These are phyloP conservation scores for Perca schrenkii DNA, from an alignment of 2,113 vertebrate genomes.

Conservation along the genomic window DNA sequence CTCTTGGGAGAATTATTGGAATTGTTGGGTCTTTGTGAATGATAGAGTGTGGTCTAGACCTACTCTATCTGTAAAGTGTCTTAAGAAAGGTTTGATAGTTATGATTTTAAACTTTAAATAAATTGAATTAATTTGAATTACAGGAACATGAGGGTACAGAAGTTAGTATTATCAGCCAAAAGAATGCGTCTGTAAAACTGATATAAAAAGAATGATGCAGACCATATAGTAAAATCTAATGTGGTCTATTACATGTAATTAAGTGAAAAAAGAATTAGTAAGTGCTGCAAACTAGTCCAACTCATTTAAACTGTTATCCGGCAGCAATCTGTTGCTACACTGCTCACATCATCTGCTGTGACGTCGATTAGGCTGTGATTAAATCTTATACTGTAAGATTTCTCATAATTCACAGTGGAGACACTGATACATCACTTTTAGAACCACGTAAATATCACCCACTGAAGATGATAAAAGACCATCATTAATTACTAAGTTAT, in stretches of 20 bases:
- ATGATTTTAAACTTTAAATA: no score
- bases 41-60: no score
- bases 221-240: no score
- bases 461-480: constrained; percentile 18
- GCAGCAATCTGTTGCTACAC: background rate
- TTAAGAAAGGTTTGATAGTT: no score
- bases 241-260: background rate
- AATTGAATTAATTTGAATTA: background rate
- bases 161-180: background rate
- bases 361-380: background rate
- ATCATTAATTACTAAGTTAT: constrained; percentile 23
- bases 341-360: background rate
- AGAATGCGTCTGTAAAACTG: background rate
- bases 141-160: background rate
- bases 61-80: no score
- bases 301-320: background rate
- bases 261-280: background rate
- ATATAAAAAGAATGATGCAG: background rate
- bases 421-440: constrained; percentile 9
- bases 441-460: constrained; percentile 34
- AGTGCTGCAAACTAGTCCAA: background rate
- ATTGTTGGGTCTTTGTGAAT: no score
- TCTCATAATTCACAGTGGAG: background rate
- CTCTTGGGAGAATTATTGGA: no score
- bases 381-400: background rate